These are phyloP conservation scores for Mizuhopecten yessoensis DNA, from an alignment of 1,140 invertebrate species.

Conservation along the genomic window DNA sequence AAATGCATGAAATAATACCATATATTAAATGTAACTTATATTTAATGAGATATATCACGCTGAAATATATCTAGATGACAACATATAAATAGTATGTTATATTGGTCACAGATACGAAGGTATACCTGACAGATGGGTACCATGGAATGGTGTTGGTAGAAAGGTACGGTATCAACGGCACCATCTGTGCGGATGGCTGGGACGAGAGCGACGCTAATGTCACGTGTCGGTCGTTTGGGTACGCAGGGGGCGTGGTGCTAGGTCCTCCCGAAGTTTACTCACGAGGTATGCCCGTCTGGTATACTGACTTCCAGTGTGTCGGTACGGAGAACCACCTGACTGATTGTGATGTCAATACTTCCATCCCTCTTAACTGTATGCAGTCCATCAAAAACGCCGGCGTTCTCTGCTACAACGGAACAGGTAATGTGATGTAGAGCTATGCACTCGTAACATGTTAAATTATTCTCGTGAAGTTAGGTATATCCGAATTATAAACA, in stretches of 20 bases:
- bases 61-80: too few species aligned
- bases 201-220: constrained; percentile 71
- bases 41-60: too few species aligned
- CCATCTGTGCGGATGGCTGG: constrained; percentile 72
- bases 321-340: constrained; percentile 59
- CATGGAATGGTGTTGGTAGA: constrained; percentile 70
- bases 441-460: too few species aligned
- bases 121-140: constrained; percentile 61
- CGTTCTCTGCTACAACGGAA: constrained; percentile 73
- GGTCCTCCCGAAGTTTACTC: constrained; percentile 65
- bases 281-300: constrained; percentile 67
- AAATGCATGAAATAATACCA: too few species aligned
- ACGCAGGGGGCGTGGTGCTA: constrained; percentile 67
- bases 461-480: too few species aligned
- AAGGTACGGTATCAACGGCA: constrained; percentile 69
- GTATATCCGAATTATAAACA: too few species aligned
- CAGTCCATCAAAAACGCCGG: constrained; percentile 70
- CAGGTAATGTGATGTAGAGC: constrained; percentile 66
- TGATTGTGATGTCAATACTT: constrained; percentile 63
- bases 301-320: constrained; percentile 66
- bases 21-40: too few species aligned
- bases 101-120: constrained; percentile 62
- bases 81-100: too few species aligned
- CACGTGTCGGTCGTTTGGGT: constrained; percentile 68
- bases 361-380: constrained; percentile 64